Evolutionary conservation across 2,888 invertebrate genomes (phyloP).

Genomic region (Dicranocentrus wangi): DNA sequence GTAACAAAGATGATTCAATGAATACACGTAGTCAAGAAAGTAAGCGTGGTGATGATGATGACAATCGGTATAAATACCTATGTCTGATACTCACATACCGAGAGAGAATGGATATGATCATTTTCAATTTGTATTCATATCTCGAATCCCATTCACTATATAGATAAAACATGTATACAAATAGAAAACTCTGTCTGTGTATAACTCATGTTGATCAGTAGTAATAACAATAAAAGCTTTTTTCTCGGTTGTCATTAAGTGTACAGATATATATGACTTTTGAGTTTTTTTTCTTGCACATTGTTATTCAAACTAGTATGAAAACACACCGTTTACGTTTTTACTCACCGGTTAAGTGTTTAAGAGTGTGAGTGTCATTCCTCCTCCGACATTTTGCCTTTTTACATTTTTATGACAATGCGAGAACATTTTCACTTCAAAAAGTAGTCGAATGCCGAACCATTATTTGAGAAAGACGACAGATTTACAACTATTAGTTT

Average conservation of each 20-base stretch:
- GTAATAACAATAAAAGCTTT: slow-evolving; percentile 11
- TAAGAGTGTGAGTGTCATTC: too few relatives aligned
- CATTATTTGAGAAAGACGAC: too few relatives aligned
- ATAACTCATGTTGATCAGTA: neutral
- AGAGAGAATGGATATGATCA: slow-evolving; percentile 21
- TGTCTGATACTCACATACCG: slow-evolving; percentile 22
- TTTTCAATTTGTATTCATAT: slow-evolving; percentile 44
- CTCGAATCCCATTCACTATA: slow-evolving; percentile 24
- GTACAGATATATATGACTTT: neutral
- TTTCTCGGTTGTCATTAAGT: neutral
- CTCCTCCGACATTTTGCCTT: neutral
- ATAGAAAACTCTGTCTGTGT: neutral
- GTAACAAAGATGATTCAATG: slow-evolving; percentile 20
- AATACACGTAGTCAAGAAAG: neutral
- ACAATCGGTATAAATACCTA: slow-evolving; percentile 11
- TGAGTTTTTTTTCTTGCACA: neutral
- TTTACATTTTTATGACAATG: too few relatives aligned
- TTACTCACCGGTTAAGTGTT: too few relatives aligned
- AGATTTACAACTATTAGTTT: too few relatives aligned
- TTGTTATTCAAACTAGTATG: neutral
- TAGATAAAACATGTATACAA: neutral
- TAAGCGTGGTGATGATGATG: slow-evolving; percentile 14
- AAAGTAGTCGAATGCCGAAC: too few relatives aligned
- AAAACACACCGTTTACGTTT: neutral
- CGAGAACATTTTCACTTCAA: too few relatives aligned